These are phyloP conservation scores for Cartodere bifasciata DNA, from an alignment of 2,888 invertebrate species.

Conservation along the genomic window DNA sequence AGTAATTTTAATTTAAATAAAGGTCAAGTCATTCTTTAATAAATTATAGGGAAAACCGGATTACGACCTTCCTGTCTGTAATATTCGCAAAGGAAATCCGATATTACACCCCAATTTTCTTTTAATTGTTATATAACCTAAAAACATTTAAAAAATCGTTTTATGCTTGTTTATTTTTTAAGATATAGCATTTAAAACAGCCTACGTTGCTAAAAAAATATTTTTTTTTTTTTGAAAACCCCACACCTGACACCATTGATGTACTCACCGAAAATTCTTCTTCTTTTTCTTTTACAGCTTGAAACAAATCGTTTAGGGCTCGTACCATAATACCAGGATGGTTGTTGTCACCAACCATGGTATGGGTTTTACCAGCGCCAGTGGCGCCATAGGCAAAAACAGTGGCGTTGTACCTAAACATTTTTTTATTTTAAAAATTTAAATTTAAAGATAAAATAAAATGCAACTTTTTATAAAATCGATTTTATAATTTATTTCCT, in stretches of 20 bases:
- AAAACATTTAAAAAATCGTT: too few relatives aligned
- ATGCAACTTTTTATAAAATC: neutral
- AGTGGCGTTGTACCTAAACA: constrained; percentile 77
- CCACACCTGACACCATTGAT: constrained; percentile 3
- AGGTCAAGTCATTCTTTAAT: too few relatives aligned
- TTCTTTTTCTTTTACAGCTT: constrained; percentile 49
- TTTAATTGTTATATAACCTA: too few relatives aligned
- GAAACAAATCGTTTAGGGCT: constrained; percentile 72
- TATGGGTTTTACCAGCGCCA: constrained; percentile 84
- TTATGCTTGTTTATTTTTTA: too few relatives aligned
- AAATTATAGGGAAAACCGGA: too few relatives aligned
- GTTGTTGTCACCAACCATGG: constrained; percentile 62
- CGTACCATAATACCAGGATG: constrained; percentile 80
- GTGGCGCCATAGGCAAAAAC: constrained; percentile 94
- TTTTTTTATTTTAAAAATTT: neutral
- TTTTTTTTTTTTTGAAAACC: neutral
- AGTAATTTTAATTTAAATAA: too few relatives aligned
- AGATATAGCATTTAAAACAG: too few relatives aligned
- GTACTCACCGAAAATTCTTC: constrained; percentile 47
- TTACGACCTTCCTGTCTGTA: too few relatives aligned
- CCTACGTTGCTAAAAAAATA: constrained; percentile 3
- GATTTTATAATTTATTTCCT: too few relatives aligned
- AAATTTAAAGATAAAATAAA: neutral
- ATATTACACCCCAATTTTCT: too few relatives aligned
- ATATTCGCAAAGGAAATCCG: too few relatives aligned